phyloP scores from a whole-genome alignment of 2,113 vertebrate genomes.

The Progne subis region DNA sequence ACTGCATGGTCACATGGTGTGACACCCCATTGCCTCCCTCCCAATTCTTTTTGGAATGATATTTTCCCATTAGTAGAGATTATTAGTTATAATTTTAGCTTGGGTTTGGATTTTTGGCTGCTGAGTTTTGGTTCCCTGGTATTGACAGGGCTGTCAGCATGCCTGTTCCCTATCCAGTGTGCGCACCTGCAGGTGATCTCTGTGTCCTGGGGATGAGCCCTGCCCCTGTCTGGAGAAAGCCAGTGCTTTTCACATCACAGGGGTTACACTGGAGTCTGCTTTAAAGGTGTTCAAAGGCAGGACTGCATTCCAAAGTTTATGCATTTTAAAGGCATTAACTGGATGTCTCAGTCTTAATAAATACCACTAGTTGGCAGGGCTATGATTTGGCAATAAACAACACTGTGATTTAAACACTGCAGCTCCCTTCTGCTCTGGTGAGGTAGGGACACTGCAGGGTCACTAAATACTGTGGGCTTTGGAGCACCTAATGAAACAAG shows the following conservation, averaged over 20 bases:
- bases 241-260: not conserved
- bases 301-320: not conserved
- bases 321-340: not conserved
- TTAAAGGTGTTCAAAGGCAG: not conserved
- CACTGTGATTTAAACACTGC: rapidly evolving
- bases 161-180: rapidly evolving
- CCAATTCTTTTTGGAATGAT: not conserved
- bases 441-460: not conserved
- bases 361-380: not conserved
- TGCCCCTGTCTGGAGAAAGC: not conserved
- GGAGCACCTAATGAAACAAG: not conserved
- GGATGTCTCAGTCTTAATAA: not conserved
- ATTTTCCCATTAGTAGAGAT: not conserved
- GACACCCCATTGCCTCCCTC: rapidly evolving
- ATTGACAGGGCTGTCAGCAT: rapidly evolving
- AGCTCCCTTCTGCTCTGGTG: not conserved
- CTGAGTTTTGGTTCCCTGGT: not conserved
- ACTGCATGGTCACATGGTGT: rapidly evolving
- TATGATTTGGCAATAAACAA: not conserved
- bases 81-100: not conserved
- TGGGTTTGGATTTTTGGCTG: not conserved
- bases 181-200: too few relatives aligned
- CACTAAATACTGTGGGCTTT: not conserved
- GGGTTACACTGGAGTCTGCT: not conserved
- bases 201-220: not conserved